Evolutionary conservation across 2,888 invertebrate genomes (phyloP), one percentile per base, ranked within the genome.

Genomic region (Aspidapion aeneum): DNA sequence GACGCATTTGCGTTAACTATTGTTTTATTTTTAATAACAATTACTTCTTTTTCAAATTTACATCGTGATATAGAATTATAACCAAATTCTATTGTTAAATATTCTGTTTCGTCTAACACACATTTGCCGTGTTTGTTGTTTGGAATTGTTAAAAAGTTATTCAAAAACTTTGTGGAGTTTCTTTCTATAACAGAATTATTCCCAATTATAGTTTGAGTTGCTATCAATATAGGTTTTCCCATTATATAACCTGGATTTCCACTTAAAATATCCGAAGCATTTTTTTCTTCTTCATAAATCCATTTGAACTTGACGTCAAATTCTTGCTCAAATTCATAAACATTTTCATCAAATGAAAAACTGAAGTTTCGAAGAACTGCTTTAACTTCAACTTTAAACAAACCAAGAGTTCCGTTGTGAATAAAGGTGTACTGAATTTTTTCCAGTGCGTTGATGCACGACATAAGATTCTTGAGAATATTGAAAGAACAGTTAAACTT

Each of bases 181-280:
- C 77, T 61, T 63, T 63, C 54, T 58, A 75, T 65, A 58, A 69
- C 65, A 16, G 70, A 68, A 50, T 72, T 62, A 5, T 78, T 72
- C 35, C 75, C 57, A 63, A 65, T 75, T n/a, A n/a, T n/a, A n/a
- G n/a, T n/a, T n/a, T n/a, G n/a, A n/a, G n/a, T n/a, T 54, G 82
- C 84, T 22, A 77, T 75, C 62, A 86, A 77, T 35, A 93, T 79
- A 0, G 91, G 91, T 69, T 86, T 84, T 7, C 88, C 87, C 1
- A 80, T 70, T 3, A 86, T 74, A 73, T 94, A 94, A 1, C 93
- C 93, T 1, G 91, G 91, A 77, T 88, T 90, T 1, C 93, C 93
- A 79, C 93, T 93, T 17, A 83, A 70, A 50, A 70, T 64, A 60
- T 69, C 63, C 0, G 76, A n/a, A n/a, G n/a, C 73, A 61, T 71